A percentile compares a stretch with the other conserved stretches of the same genome.
Evolutionary conservation across 2,113 vertebrate genomes (phyloP).

Genomic region (Irena cyanogastra): DNA sequence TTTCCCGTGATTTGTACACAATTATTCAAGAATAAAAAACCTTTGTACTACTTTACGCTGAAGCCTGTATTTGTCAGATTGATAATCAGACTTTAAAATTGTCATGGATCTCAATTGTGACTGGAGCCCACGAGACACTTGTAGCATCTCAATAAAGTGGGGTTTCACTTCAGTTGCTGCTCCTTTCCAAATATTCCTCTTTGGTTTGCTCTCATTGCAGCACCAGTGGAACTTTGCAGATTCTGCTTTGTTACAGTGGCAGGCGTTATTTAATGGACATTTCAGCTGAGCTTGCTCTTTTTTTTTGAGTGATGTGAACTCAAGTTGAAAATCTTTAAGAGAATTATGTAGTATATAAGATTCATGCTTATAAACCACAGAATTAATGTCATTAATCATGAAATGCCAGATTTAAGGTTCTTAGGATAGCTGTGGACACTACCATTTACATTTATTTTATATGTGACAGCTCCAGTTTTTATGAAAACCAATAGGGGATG

Average conservation of each 20-base stretch:
- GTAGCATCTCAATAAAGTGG: background rate
- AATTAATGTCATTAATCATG: background rate
- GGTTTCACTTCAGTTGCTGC: background rate
- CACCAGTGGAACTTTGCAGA: background rate
- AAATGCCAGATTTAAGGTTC: background rate
- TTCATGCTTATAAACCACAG: background rate
- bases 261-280: accelerated
- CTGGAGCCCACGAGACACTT: background rate
- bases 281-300: background rate
- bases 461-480: background rate
- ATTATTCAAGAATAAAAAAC: background rate
- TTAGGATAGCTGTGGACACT: background rate
- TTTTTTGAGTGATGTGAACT: background rate
- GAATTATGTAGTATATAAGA: background rate
- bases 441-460: background rate
- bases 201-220: background rate
- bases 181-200: background rate
- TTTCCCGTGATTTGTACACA: background rate
- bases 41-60: background rate
- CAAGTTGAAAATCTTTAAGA: background rate
- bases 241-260: background rate
- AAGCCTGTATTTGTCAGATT: background rate
- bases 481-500: background rate
- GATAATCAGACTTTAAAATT: background rate
- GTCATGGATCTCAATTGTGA: background rate